Conservation (phyloP, 35 echinoderm and acorn worm genomes). For the Heliocidaris erythrogramma region DNA sequence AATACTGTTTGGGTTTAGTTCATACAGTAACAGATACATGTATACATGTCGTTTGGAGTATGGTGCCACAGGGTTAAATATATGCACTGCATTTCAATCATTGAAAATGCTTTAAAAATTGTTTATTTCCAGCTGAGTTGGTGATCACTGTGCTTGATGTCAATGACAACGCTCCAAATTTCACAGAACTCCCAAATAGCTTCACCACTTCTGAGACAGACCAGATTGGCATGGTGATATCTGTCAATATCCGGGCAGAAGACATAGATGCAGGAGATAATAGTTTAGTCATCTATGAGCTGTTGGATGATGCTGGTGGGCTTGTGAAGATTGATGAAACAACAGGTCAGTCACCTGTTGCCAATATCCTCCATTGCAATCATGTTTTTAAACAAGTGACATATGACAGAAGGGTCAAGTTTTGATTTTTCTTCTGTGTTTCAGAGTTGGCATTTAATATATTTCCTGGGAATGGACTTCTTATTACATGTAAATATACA, state of each 20-base stretch:
- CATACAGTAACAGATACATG: no score
- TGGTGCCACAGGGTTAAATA: no score
- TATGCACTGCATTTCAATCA: no score
- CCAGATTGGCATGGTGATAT: conserved; percentile 60
- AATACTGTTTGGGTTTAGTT: no score
- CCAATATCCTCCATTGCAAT: no score
- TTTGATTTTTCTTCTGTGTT: no score
- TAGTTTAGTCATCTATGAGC: conserved; percentile 35
- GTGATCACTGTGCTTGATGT: conserved; percentile 60
- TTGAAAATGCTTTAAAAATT: neutral
- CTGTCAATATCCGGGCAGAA: conserved; percentile 41
- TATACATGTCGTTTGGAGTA: no score
- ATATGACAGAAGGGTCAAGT: no score
- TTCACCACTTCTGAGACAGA: conserved; percentile 55
- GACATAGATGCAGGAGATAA: conserved; percentile 60
- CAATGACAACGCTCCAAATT: conserved; percentile 72
- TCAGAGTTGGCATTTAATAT: no score
- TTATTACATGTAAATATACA: no score
- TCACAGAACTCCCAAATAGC: conserved; percentile 29
- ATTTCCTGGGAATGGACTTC: no score
- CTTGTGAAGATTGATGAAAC: conserved; percentile 37
- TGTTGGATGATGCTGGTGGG: conserved; percentile 43
- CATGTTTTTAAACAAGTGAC: no score
- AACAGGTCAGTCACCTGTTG: conserved; percentile 51
- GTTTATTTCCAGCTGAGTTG: conserved; percentile 51